Evolutionary conservation across 2,113 vertebrate genomes (phyloP).

Genomic region (Scomber scombrus): DNA sequence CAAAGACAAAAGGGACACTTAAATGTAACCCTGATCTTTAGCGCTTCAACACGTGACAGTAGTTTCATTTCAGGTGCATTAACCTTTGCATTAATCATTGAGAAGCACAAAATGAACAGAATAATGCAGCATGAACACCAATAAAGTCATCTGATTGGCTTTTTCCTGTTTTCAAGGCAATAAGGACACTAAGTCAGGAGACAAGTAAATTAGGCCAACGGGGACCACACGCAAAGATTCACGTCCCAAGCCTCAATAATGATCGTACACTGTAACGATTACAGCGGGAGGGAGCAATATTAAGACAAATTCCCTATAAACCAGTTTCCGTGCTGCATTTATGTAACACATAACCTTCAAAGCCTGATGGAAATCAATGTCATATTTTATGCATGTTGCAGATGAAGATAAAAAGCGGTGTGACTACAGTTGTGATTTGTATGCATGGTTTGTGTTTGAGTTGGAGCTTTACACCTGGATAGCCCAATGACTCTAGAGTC

Average conservation of each 20-base stretch:
- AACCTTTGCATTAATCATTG: not conserved
- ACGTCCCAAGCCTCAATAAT: not conserved
- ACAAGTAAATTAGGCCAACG: slow-evolving; percentile 17
- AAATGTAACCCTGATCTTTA: too few species aligned
- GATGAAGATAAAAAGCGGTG: slow-evolving; percentile 53
- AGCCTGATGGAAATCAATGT: slow-evolving; percentile 52
- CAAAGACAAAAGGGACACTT: too few species aligned
- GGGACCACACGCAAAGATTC: slow-evolving; percentile 14
- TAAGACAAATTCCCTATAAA: slow-evolving; percentile 18
- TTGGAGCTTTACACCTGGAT: slow-evolving; percentile 11
- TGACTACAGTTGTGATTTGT: not conserved
- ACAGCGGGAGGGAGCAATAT: slow-evolving; percentile 30
- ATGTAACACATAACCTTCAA: slow-evolving; percentile 54
- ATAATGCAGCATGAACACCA: not conserved
- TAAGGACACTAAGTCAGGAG: not conserved
- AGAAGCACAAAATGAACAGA: not conserved
- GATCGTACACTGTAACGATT: not conserved
- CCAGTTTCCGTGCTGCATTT: slow-evolving; percentile 34
- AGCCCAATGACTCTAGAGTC: not conserved
- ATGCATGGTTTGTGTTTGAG: not conserved
- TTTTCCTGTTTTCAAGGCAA: not conserved
- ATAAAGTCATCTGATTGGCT: not conserved
- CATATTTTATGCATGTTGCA: slow-evolving; percentile 58
- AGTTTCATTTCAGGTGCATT: slow-evolving; percentile 25
- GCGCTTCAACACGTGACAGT: not conserved